Base-by-base conservation (phyloP, 2,888 invertebrate genomes). In the Anoplius nigerrimus region DNA sequence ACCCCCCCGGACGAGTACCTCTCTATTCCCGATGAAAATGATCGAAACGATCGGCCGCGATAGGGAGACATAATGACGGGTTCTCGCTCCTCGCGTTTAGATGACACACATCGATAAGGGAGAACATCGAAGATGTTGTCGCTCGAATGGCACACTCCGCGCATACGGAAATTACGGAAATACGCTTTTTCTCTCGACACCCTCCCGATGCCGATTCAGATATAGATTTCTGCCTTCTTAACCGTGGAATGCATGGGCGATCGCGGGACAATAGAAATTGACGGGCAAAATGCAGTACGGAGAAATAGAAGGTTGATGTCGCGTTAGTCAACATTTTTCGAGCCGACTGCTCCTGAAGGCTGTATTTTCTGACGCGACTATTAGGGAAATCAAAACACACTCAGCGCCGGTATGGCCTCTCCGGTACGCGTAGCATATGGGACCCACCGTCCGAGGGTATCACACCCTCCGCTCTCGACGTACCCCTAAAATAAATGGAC, bases 371-470 rank as follows among this genome's bases (percentile, higher is more conserved):
- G 73, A 67, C 75, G 58, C 62, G 71, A 69, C 88, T 87, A 88
- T 88, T 88, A 88, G 83, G 81, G 76, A 86, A 87, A 88, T 88
- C 88, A 88, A 88, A 88, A 88, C 87, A 88, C 77, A 86, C 83
- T 86, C 83, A 72, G 76, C 74, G 74, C 69, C 57, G 62, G 69
- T 66, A 65, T 66, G 68, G 66, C 76, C 58, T 75, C 79, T 82
- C 79, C 79, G 66, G 78, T 77, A 66, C 72, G 72, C 61, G 67
- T 59, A 88, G 82, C 88, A 88, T 88, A 88, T 88, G 88, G 88
- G 87, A 77, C 82, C 82, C 71, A 76, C 71, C 66, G 80, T 71
- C 74, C 70, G 69, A 71, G 77, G 81, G 79, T 84, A 83, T 84
- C 81, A 81, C 84, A 84, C 84, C 84, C 84, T 83, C 76, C 82